Conservation (phyloP, 2,888 invertebrate species). For the Zootermopsis nevadensis region DNA sequence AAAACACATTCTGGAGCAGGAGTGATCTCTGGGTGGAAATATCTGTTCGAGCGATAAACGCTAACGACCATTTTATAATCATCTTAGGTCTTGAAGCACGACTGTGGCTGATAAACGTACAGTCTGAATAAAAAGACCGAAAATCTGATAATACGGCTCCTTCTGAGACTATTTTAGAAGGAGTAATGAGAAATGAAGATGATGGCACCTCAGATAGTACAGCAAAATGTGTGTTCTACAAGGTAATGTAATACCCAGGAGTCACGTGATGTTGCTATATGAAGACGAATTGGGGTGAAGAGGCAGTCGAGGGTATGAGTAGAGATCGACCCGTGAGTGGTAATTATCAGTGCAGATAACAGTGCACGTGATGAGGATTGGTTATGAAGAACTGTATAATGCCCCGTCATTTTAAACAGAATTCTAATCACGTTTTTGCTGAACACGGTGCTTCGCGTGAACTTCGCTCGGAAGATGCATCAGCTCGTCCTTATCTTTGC, state of each 20-base stretch:
- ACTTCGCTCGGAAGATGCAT: no score
- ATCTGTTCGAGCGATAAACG: no score
- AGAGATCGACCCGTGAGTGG: neutral
- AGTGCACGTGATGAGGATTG: neutral
- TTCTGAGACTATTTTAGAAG: no score
- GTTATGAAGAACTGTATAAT: neutral
- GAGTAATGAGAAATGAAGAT: neutral
- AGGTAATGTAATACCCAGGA: neutral
- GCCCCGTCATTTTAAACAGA: neutral
- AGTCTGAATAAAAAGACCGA: no score
- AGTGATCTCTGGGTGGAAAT: no score
- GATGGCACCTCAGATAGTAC: neutral
- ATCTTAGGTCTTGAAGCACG: no score
- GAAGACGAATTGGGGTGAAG: neutral
- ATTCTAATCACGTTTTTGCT: neutral
- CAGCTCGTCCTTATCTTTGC: no score
- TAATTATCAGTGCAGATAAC: slow-evolving; percentile 2
- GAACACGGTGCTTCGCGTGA: no score
- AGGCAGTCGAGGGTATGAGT: neutral
- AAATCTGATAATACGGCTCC: no score
- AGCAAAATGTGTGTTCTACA: neutral
- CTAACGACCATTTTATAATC: no score
- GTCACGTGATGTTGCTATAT: neutral
- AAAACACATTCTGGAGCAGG: no score
- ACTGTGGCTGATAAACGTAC: no score